These are phyloP conservation scores for Gobiocypris rarus DNA, from an alignment of 2,113 vertebrate genomes.

Conservation along the genomic window DNA sequence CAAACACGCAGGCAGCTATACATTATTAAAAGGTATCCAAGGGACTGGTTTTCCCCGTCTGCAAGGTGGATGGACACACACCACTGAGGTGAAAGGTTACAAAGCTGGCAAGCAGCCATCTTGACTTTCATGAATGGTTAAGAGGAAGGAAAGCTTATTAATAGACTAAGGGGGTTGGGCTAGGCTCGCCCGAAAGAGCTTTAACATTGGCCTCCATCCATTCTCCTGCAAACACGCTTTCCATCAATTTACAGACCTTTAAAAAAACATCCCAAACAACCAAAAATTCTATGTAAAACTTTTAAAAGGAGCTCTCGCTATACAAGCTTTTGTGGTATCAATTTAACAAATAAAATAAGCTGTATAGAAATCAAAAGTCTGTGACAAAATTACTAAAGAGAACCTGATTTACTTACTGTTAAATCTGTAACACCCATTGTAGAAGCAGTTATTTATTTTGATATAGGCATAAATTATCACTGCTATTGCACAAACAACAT, in stretches of 20 bases:
- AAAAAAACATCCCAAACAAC: neutral
- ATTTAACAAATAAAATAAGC: neutral
- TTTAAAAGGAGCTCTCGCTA: neutral
- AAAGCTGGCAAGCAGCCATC: conserved; percentile 23
- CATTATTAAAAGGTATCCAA: neutral
- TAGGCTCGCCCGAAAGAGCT: conserved; percentile 8
- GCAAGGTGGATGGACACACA: neutral
- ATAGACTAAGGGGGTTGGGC: conserved; percentile 45
- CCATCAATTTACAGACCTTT: neutral
- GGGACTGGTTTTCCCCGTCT: neutral
- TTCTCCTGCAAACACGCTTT: neutral
- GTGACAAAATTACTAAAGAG: neutral
- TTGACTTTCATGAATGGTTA: conserved; percentile 45
- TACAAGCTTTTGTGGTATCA: neutral
- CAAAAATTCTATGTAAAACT: neutral
- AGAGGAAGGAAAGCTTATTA: conserved; percentile 54
- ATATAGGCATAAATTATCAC: neutral
- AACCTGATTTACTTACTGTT: neutral
- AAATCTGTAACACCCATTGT: neutral
- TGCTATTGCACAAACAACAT: too few relatives aligned
- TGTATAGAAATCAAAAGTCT: neutral
- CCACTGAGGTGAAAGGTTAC: conserved; percentile 39
- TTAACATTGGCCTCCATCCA: conserved; percentile 32
- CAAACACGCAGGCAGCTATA: neutral
- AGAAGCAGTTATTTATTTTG: neutral